Conservation (phyloP, 2,113 vertebrate genomes). For the Calyptomena viridis region DNA sequence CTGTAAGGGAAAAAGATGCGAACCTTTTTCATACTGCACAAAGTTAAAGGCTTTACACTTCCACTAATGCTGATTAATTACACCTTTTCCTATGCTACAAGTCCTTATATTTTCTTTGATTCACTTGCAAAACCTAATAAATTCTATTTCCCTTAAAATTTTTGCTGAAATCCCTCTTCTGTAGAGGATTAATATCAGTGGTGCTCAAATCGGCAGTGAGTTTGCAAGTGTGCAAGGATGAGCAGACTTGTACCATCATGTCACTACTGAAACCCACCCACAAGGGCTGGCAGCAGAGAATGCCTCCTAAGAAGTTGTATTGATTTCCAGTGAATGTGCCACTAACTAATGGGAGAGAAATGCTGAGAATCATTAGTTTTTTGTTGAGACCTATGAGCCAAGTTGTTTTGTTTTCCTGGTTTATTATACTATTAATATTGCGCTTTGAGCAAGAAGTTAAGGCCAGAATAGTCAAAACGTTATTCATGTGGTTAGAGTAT, state of each 20-base stretch:
- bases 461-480: background rate
- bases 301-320: background rate
- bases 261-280: background rate
- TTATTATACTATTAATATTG: background rate
- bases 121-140: background rate
- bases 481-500: background rate
- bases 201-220: background rate
- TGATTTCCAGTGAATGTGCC: conserved; percentile 12
- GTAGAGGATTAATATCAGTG: background rate
- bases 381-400: background rate
- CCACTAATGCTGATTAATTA: background rate
- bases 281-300: background rate
- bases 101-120: background rate
- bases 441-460: background rate
- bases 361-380: background rate
- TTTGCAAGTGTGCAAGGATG: background rate
- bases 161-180: background rate
- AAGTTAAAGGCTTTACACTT: background rate
- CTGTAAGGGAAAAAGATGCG: background rate
- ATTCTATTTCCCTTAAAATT: background rate
- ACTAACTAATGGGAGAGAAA: conserved; percentile 8
- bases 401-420: conserved; percentile 21
- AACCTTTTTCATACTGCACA: background rate
- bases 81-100: background rate
- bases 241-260: background rate